Evolutionary conservation across 2,797 vertebrate genomes (phyloP), one percentile per base, ranked within the genome.

Genomic region (Cynodonichthys magdalenae): DNA sequence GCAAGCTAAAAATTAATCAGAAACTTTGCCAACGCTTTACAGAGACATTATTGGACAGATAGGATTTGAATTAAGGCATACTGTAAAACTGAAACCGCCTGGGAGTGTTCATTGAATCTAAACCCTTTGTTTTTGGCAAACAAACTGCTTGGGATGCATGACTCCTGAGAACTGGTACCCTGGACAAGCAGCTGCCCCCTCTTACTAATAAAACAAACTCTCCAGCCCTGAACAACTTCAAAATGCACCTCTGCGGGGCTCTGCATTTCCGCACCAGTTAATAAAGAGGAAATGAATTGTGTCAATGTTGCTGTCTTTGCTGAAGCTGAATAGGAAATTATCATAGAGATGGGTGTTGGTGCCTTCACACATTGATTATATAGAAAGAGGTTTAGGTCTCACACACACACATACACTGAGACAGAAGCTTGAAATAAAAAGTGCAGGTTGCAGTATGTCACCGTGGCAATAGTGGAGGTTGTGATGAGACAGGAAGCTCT

Each of bases 241-340:
- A 57, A 74, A 86, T 79, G 80, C 71, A 75, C 85, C 83, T 88
- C 80, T 81, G 69, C 75, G 55, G 24, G 74, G 68, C 69, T 74
- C 70, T 71, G 74, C 79, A 73, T 89, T 89, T 89, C 88, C 70
- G 54, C 87, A 84, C 77, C 89, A 88, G 89, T 89, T 85, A 88
- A 90, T 91, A 90, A 90, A 87, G 65, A 68, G 81, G 83, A 90
- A 88, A 89, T 88, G 82, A 89, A 90, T 90, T 90, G 89, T 84
- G 89, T 90, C 83, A 89, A 80, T 80, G 83, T 84, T 83, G 80
- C 86, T 87, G 85, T 86, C 85, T 88, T 83, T 84, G 65, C 80
- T 74, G 75, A 71, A 77, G 57, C 83, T 77, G 83, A 81, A 82
- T 80, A 82, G 66, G 68, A 89, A 83, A 92, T 91, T 92, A 92